These are phyloP conservation scores for Phenganax subtilis DNA, from an alignment of 92 coral and sea anemone species.

Conservation along the genomic window DNA sequence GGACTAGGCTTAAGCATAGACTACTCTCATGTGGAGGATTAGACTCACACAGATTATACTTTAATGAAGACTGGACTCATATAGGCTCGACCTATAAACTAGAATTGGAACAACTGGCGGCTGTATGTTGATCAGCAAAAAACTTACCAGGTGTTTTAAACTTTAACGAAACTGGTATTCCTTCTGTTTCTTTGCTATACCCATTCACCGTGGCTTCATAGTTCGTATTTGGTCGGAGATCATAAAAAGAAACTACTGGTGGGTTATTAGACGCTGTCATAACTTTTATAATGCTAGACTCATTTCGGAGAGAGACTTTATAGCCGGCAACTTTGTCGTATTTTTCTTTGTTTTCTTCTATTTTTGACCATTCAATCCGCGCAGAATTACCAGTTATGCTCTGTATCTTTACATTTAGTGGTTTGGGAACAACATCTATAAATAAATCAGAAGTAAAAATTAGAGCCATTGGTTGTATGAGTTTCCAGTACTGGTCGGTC, in stretches of 20 bases:
- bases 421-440: not conserved
- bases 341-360: not conserved
- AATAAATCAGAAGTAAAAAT: not conserved
- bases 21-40: too few species aligned
- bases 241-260: not conserved
- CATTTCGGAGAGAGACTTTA: not conserved
- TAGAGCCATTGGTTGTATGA: too few species aligned
- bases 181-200: not conserved
- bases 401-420: not conserved
- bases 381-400: not conserved
- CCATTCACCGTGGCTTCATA: not conserved
- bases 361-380: not conserved
- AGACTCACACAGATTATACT: too few species aligned
- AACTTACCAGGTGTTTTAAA: conserved; percentile 1
- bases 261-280: not conserved
- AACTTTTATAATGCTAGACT: too few species aligned
- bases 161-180: not conserved
- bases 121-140: not conserved
- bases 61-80: too few species aligned
- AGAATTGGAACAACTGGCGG: too few species aligned
- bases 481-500: too few species aligned
- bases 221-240: not conserved
- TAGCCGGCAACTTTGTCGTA: not conserved
- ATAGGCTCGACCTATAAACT: too few species aligned
- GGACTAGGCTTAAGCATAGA: too few species aligned